These are phyloP conservation scores for Sebastes hubbsi DNA, from an alignment of 2,797 vertebrate species.

Conservation along the genomic window DNA sequence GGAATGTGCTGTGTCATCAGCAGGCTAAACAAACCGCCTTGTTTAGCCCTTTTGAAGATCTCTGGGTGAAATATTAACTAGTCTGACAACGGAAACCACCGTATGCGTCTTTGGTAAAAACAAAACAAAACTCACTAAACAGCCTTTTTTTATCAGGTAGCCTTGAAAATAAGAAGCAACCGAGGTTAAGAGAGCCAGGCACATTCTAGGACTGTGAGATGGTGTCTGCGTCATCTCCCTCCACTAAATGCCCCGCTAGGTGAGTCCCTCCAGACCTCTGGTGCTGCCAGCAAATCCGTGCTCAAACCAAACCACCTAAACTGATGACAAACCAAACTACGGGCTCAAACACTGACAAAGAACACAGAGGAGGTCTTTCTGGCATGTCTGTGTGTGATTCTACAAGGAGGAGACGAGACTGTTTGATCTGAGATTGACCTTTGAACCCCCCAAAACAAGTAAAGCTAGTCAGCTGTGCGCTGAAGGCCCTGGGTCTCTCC, in stretches of 20 bases:
- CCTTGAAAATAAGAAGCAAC: constrained; percentile 32
- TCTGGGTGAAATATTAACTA: constrained; percentile 56
- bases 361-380: constrained; percentile 35
- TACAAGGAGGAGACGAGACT: not conserved
- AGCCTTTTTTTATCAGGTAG: constrained; percentile 27
- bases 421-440: constrained; percentile 54
- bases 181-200: constrained; percentile 44
- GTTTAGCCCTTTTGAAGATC: constrained; percentile 53
- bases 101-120: constrained; percentile 50
- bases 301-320: constrained; percentile 45
- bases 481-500: constrained; percentile 81
- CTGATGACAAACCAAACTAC: constrained; percentile 44
- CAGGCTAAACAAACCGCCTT: constrained; percentile 63
- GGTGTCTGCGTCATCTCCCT: constrained; percentile 70
- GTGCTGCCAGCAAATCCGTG: constrained; percentile 38
- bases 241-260: constrained; percentile 55
- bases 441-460: constrained; percentile 45
- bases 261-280: constrained; percentile 66
- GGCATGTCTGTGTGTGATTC: constrained; percentile 33
- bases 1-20: constrained; percentile 77
- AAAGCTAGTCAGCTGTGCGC: constrained; percentile 61
- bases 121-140: not conserved
- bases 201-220: constrained; percentile 77
- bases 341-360: constrained; percentile 45
- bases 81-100: constrained; percentile 31